Conservation (phyloP, 2,113 vertebrate genomes). For the Eurystomus gularis region DNA sequence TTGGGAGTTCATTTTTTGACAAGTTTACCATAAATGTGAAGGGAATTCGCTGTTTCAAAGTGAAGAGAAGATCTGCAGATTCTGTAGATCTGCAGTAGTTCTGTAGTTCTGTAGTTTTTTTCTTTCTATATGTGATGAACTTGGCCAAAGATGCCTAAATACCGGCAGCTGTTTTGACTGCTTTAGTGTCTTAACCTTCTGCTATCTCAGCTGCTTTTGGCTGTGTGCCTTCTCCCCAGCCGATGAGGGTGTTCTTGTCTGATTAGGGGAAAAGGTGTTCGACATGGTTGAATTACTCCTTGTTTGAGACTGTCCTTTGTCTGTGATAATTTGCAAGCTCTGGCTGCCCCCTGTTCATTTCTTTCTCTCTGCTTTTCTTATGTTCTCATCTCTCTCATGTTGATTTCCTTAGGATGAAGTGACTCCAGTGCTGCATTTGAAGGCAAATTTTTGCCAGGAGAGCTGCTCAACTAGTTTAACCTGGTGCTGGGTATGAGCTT, state of each 20-base stretch:
- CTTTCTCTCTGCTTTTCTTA: not conserved
- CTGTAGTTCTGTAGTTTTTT: not conserved
- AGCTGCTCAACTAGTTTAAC: not conserved
- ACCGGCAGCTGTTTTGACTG: slow-evolving; percentile 3
- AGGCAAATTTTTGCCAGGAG: not conserved
- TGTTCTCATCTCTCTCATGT: not conserved
- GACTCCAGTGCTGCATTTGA: not conserved
- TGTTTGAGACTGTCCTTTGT: slow-evolving; percentile 26
- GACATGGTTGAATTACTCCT: slow-evolving; percentile 27
- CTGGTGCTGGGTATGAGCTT: not conserved
- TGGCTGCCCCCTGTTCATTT: not conserved
- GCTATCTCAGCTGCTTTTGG: slow-evolving; percentile 27
- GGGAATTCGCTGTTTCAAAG: not conserved
- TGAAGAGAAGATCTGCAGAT: not conserved
- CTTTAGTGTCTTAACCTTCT: slow-evolving; percentile 50
- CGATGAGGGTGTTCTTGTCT: slow-evolving; percentile 25
- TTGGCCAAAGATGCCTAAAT: not conserved
- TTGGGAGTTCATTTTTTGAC: not conserved
- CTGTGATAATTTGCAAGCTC: not conserved
- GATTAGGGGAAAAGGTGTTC: slow-evolving; percentile 60
- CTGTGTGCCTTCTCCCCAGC: slow-evolving; percentile 43
- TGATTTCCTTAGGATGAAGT: not conserved
- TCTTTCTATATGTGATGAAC: not conserved
- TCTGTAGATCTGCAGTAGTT: not conserved
- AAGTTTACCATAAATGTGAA: not conserved